Evolutionary conservation across 2,113 vertebrate species (phyloP).

Genomic region (Jaculus jaculus): DNA sequence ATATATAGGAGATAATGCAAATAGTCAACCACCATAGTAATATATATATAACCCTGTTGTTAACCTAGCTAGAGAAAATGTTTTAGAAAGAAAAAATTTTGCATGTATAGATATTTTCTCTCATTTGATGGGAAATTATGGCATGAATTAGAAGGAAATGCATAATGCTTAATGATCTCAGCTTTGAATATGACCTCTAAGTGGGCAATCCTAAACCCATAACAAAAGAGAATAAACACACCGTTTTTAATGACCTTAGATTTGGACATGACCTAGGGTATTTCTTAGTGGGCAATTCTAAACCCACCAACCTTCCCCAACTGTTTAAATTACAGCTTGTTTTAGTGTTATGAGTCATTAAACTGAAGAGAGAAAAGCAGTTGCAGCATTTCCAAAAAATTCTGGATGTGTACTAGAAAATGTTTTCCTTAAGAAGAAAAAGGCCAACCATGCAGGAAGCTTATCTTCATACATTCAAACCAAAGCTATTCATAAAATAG

Average conservation of each 20-base stretch:
- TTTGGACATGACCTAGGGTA: not conserved
- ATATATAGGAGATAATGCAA: not conserved
- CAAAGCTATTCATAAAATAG: constrained; percentile 41
- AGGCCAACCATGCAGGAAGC: constrained; percentile 50
- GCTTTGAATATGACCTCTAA: constrained; percentile 21
- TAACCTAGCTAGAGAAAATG: not conserved
- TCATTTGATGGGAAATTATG: constrained; percentile 33
- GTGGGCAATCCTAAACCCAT: not conserved
- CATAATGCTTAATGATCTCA: constrained; percentile 22
- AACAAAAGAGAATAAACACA: not conserved
- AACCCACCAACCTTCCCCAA: constrained; percentile 25
- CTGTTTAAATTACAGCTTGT: constrained; percentile 30
- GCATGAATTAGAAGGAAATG: not conserved
- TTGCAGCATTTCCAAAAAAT: constrained; percentile 46
- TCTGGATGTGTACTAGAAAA: constrained; percentile 44
- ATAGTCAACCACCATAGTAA: not conserved
- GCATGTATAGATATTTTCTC: not conserved
- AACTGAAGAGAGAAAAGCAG: constrained; percentile 41
- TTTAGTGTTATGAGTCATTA: constrained; percentile 33
- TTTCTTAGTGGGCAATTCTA: not conserved
- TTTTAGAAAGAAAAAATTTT: not conserved
- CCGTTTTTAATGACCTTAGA: constrained; percentile 8
- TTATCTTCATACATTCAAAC: constrained; percentile 33
- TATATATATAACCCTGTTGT: not conserved
- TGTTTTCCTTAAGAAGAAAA: constrained; percentile 49